Percentiles rank a stretch among this genome's conserved stretches.
Evolutionary conservation across 1,140 invertebrate genomes (phyloP).

Genomic region (Trichoplusia ni): DNA sequence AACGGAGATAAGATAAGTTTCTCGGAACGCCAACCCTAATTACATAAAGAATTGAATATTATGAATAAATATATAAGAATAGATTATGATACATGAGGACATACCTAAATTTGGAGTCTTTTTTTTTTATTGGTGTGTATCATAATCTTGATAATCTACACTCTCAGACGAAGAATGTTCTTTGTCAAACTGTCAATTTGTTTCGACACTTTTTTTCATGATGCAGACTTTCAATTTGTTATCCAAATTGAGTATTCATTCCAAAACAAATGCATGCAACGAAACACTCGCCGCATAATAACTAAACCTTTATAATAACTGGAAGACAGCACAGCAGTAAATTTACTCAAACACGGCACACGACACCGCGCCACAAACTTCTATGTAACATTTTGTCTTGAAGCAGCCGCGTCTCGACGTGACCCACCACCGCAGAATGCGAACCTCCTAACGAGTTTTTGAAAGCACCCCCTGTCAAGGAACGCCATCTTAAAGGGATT

Average conservation of each 20-base stretch:
- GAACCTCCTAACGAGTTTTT: conserved; percentile 77
- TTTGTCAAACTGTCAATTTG: neutral
- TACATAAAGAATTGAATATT: too few species aligned
- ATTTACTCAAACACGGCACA: conserved; percentile 24
- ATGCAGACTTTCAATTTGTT: neutral
- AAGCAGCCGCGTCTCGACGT: conserved; percentile 61
- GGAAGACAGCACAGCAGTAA: conserved; percentile 6
- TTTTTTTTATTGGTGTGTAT: too few species aligned
- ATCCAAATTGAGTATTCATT: neutral
- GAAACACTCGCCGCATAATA: neutral
- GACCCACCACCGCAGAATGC: conserved; percentile 72
- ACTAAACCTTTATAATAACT: neutral
- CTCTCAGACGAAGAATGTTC: too few species aligned
- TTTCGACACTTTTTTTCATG: neutral
- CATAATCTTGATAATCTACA: too few species aligned
- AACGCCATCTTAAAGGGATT: conserved; percentile 74
- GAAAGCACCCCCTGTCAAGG: conserved; percentile 62
- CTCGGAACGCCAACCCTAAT: too few species aligned
- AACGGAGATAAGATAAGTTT: too few species aligned
- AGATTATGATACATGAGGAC: too few species aligned
- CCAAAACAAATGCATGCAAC: neutral
- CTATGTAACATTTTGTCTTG: conserved; percentile 65
- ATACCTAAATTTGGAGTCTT: too few species aligned
- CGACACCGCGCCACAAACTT: conserved; percentile 48
- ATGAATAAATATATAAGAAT: too few species aligned